Evolutionary conservation across 2,888 invertebrate species (phyloP).

Genomic region (Gerris lacustris): DNA sequence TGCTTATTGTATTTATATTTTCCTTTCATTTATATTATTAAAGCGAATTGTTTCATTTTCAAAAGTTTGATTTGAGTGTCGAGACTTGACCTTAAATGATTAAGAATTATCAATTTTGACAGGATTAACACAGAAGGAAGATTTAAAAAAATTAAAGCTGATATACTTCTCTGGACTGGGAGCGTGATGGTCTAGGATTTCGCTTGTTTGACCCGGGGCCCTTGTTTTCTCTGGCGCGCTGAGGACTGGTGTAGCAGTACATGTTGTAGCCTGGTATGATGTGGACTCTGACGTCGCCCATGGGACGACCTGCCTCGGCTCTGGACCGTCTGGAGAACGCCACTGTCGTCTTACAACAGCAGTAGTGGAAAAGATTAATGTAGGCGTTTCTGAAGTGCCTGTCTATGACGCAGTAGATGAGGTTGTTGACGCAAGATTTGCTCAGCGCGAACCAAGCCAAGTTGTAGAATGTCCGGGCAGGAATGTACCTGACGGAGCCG

Average conservation of each 20-base stretch:
- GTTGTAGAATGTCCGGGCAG: constrained; percentile 49
- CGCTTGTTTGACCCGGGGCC: constrained; percentile 17
- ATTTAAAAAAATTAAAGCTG: not conserved
- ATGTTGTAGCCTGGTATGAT: constrained; percentile 59
- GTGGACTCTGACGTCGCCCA: constrained; percentile 58
- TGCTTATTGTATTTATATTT: no score
- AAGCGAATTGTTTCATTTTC: no score
- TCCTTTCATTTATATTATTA: no score
- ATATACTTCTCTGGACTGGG: constrained; percentile 5
- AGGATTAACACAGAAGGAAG: no score
- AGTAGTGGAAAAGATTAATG: constrained; percentile 61
- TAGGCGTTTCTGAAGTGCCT: constrained; percentile 58
- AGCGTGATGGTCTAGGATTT: not conserved
- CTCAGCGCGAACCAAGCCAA: constrained; percentile 56
- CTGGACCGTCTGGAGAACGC: constrained; percentile 51
- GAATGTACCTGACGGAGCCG: constrained; percentile 41
- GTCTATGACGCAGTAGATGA: constrained; percentile 53
- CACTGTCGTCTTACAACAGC: constrained; percentile 64
- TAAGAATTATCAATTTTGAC: no score
- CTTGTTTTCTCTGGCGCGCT: constrained; percentile 36
- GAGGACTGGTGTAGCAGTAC: constrained; percentile 50
- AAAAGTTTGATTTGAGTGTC: no score
- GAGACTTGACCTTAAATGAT: no score
- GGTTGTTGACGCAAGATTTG: constrained; percentile 54
- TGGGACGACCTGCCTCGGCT: constrained; percentile 40